Conservation (phyloP, 2,888 invertebrate species). For the Eupithecia tripunctaria region DNA sequence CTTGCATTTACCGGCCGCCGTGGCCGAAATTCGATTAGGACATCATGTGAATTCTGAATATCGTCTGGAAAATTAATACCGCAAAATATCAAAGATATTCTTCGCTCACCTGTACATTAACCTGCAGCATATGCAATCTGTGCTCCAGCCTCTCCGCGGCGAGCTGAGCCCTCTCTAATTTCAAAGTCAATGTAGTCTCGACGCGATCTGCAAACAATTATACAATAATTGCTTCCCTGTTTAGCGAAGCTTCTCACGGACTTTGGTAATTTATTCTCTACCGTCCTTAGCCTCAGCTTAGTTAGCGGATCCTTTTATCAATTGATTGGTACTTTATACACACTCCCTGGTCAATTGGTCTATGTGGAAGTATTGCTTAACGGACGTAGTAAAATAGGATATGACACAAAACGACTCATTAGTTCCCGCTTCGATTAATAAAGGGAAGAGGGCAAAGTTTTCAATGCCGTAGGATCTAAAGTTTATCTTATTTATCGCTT, state of each 20-base stretch:
- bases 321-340: conserved; percentile 63
- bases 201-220: conserved; percentile 73
- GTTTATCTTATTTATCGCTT: conserved; percentile 27
- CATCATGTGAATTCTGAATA: neutral
- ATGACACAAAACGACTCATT: conserved; percentile 72
- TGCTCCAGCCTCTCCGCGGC: conserved; percentile 80
- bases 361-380: conserved; percentile 55
- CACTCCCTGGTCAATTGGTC: conserved; percentile 72
- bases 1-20: no score
- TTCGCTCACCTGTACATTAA: conserved; percentile 69
- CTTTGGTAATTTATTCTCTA: conserved; percentile 57
- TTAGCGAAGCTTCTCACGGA: conserved; percentile 49
- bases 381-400: conserved; percentile 75
- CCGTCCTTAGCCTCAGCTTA: conserved; percentile 44
- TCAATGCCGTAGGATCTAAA: neutral
- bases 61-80: neutral
- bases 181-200: conserved; percentile 75
- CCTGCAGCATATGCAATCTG: conserved; percentile 77
- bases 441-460: conserved; percentile 9
- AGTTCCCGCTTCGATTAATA: conserved; percentile 49
- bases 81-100: neutral
- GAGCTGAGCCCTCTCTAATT: conserved; percentile 78
- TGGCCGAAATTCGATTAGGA: neutral
- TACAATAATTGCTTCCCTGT: conserved; percentile 55
- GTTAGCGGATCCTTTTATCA: conserved; percentile 60